These are phyloP conservation scores for Ispidina lecontei DNA, from an alignment of 2,797 vertebrate genomes.

Conservation along the genomic window DNA sequence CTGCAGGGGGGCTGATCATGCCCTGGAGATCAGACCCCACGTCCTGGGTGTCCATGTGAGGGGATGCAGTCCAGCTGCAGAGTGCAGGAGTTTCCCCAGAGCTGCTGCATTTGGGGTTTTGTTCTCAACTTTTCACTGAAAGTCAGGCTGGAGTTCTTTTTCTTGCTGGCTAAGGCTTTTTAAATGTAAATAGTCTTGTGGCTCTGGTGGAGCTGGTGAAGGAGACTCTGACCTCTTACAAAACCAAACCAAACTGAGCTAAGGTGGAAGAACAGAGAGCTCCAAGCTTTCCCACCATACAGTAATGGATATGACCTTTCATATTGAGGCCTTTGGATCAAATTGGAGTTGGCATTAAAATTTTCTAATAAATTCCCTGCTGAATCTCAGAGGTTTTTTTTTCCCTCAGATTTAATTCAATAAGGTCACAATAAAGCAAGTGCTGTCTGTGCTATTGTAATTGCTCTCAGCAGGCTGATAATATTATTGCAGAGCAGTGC, in stretches of 20 bases:
- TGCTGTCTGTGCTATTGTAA: constrained; percentile 69
- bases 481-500: constrained; percentile 61
- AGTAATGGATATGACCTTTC: constrained; percentile 74
- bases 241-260: constrained; percentile 25
- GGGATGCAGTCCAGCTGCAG: neutral
- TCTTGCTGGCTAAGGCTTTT: constrained; percentile 22
- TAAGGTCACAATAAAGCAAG: constrained; percentile 74
- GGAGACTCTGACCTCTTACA: neutral
- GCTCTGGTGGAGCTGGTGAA: neutral
- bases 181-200: constrained; percentile 16
- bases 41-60: accelerated
- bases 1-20: neutral
- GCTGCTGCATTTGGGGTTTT: neutral
- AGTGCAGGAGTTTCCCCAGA: neutral
- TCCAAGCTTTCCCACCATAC: constrained; percentile 29
- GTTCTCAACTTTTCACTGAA: neutral
- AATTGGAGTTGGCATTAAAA: constrained; percentile 71
- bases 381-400: constrained; percentile 29
- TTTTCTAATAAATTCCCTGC: constrained; percentile 77
- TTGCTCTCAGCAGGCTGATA: constrained; percentile 76
- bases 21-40: neutral
- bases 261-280: constrained; percentile 22
- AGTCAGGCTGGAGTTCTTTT: neutral
- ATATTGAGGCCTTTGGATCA: constrained; percentile 63
- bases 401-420: constrained; percentile 67